Evolutionary conservation across 2,888 invertebrate genomes (phyloP), one percentile per base, ranked within the genome.

Genomic region (Protodeltote pygarga): DNA sequence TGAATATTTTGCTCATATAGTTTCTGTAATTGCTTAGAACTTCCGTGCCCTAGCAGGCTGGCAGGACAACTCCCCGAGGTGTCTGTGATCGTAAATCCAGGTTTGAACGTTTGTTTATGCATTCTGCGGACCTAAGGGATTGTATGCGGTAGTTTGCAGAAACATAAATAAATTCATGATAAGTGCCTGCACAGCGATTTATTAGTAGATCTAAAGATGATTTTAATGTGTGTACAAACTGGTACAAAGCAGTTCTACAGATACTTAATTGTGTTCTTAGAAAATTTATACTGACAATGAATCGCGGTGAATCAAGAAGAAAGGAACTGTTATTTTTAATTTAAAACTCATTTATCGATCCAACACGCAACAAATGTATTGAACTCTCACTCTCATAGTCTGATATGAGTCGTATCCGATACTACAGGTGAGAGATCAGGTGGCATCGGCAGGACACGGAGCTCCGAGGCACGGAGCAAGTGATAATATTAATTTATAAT

Each of bases 21-120:
- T 64, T 61, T 51, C 55, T 54, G 49, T 48, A 55, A 61, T 65
- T 62, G 55, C 64, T 55, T 37, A 44, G 31, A 47, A 41, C 37
- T 53, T 60, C 55, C 41, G 51, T 63, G 49, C 31, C 39, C 35
- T 54, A 49, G 32, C 51, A 58, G 33, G 53, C 41, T 33, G 38
- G 52, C 51, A 57, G 49, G 52, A 63, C 58, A 51, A 60, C 47
- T 71, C 77, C 71, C 75, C 31, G 38, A 73, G 71, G 79, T 53
- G 51, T 33, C 48, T 53, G 51, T 46, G 58, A 67, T 71, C 71
- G 67, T 77, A 79, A 79, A 79, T 77, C 68, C 70, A 70, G 67
- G 59, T 71, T 68, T 61, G 64, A 60, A 72, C 66, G 64, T 70
- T 75, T 72, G 75, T 75, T 70, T 73, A 71, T 70, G 66, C 65